Evolutionary conservation across 2,797 vertebrate species (phyloP).

Genomic region (Cercopithecus diana): DNA sequence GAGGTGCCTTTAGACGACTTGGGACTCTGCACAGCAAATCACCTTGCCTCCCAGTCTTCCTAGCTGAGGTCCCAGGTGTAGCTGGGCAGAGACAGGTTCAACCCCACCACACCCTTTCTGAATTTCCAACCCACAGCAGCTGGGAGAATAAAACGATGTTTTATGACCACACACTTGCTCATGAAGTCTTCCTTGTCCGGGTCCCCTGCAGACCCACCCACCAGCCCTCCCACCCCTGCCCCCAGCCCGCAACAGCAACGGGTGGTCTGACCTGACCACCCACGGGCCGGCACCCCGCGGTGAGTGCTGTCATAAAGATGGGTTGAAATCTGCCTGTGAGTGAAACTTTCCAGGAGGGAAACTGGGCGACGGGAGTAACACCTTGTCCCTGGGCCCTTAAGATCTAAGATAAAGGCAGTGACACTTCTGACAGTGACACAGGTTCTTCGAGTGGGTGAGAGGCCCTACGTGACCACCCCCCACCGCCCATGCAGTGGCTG

Average conservation of each 20-base stretch:
- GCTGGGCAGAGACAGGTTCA: fast-evolving
- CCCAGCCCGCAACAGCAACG: no score
- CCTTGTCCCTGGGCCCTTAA: neutral
- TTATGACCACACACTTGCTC: neutral
- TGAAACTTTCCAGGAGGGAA: neutral
- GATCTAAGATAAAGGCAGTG: neutral
- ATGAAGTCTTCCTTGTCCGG: neutral
- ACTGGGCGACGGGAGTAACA: neutral
- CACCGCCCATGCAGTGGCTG: neutral
- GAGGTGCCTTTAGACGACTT: neutral
- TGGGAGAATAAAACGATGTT: neutral
- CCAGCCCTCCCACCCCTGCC: neutral
- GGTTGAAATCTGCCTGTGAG: neutral
- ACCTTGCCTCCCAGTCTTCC: neutral
- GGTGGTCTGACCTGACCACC: neutral
- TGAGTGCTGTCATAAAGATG: neutral
- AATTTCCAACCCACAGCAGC: neutral
- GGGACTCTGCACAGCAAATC: no score
- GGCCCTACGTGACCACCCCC: neutral
- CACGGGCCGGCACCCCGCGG: neutral
- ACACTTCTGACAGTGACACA: neutral
- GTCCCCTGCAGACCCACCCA: neutral
- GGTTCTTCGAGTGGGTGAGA: neutral
- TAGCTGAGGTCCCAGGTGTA: neutral
- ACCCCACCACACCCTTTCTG: fast-evolving